These are phyloP conservation scores for Addax nasomaculatus DNA, from an alignment of 2,113 vertebrate species.

Conservation along the genomic window DNA sequence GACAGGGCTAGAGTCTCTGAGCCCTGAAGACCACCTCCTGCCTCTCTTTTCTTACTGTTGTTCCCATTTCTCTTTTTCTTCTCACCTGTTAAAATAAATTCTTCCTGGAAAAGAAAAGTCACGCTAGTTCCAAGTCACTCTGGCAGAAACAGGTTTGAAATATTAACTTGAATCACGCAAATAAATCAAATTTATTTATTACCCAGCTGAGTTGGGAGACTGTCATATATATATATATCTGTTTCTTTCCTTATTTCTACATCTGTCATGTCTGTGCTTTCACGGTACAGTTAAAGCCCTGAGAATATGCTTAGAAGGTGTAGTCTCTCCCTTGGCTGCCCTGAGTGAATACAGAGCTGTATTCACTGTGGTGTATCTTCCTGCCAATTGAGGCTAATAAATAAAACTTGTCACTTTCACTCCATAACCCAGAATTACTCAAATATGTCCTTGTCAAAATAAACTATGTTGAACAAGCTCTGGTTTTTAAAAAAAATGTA, in stretches of 20 bases:
- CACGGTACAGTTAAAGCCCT: background rate
- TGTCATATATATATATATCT: background rate
- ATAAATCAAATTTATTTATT: background rate
- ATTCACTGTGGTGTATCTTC: background rate
- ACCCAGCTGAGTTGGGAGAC: background rate
- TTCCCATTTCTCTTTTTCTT: background rate
- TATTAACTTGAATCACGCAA: background rate
- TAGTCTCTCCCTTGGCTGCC: background rate
- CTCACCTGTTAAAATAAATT: background rate
- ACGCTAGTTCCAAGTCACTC: background rate
- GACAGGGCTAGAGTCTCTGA: background rate
- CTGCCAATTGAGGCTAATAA: conserved; percentile 22
- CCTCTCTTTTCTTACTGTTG: background rate
- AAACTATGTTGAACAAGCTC: conserved; percentile 15
- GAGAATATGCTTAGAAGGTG: background rate
- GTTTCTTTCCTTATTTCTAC: background rate
- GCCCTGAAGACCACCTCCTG: background rate
- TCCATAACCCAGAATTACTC: conserved; percentile 24
- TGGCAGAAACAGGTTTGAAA: background rate
- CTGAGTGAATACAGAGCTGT: background rate
- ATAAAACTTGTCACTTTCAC: conserved; percentile 55
- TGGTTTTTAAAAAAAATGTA: background rate
- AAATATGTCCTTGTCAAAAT: conserved; percentile 52
- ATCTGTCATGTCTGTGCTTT: background rate
- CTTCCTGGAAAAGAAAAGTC: background rate